These are phyloP conservation scores for Anas flavirostris DNA, from an alignment of 2,797 vertebrate genomes.

Conservation along the genomic window DNA sequence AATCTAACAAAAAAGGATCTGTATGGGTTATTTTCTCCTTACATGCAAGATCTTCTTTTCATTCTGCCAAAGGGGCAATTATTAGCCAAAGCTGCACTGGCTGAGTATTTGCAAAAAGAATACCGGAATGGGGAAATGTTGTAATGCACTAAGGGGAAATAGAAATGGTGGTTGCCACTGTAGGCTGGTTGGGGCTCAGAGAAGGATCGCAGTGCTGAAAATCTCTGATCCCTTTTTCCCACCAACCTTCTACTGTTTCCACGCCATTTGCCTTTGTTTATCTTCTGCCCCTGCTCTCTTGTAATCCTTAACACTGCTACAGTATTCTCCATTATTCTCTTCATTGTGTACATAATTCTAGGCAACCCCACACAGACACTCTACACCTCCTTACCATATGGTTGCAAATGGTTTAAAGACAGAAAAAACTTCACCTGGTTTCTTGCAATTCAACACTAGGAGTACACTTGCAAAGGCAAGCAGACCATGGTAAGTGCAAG, in stretches of 20 bases:
- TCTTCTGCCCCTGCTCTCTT: background rate
- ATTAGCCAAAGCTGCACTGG: background rate
- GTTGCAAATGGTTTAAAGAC: background rate
- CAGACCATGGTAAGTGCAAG: background rate
- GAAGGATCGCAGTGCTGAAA: background rate
- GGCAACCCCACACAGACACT: background rate
- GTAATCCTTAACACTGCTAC: background rate
- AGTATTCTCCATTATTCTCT: background rate
- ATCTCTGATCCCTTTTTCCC: background rate
- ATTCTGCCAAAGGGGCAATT: background rate
- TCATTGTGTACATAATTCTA: background rate
- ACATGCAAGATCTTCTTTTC: background rate
- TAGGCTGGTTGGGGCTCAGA: background rate
- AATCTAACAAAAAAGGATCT: background rate
- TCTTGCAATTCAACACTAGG: background rate
- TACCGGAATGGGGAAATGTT: background rate
- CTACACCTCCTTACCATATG: background rate
- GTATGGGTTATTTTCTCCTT: background rate
- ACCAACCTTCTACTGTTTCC: background rate
- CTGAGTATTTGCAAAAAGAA: background rate
- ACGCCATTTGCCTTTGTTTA: background rate
- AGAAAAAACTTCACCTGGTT: background rate
- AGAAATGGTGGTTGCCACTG: background rate
- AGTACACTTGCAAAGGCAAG: background rate
- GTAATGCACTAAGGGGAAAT: background rate